Evolutionary conservation across 2,797 vertebrate species (phyloP).

Genomic region (Characodon lateralis): DNA sequence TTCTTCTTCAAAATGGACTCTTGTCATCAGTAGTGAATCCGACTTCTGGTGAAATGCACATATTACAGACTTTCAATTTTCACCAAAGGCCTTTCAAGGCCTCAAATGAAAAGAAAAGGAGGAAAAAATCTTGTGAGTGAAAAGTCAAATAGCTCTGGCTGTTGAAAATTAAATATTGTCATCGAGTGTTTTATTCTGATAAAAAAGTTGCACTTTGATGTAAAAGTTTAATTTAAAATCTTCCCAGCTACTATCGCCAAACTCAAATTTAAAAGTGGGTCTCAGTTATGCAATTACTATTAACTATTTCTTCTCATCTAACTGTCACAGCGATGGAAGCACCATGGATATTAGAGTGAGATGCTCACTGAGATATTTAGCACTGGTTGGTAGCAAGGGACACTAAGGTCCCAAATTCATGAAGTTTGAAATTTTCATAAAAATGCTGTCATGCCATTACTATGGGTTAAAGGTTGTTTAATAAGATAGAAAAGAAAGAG

Average conservation of each 20-base stretch:
- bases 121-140: constrained; percentile 11
- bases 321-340: background rate
- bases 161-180: constrained; percentile 7
- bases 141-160: constrained; percentile 15
- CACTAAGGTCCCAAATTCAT: background rate
- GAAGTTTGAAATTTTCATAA: background rate
- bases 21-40: constrained; percentile 27
- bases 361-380: no score
- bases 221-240: background rate
- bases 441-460: background rate
- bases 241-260: background rate
- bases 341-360: no score
- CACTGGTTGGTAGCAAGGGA: no score
- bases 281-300: background rate
- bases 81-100: constrained; percentile 8
- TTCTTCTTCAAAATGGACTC: constrained; percentile 12
- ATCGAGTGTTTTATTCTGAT: background rate
- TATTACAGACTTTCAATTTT: constrained; percentile 28
- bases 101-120: constrained; percentile 14
- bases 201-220: background rate
- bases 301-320: background rate
- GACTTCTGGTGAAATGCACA: constrained; percentile 26
- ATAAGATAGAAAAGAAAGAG: no score
- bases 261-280: constrained; percentile 1
- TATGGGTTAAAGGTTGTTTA: no score